These are phyloP conservation scores for Calephelis virginiensis DNA, from an alignment of 1,140 invertebrate genomes.

Conservation along the genomic window DNA sequence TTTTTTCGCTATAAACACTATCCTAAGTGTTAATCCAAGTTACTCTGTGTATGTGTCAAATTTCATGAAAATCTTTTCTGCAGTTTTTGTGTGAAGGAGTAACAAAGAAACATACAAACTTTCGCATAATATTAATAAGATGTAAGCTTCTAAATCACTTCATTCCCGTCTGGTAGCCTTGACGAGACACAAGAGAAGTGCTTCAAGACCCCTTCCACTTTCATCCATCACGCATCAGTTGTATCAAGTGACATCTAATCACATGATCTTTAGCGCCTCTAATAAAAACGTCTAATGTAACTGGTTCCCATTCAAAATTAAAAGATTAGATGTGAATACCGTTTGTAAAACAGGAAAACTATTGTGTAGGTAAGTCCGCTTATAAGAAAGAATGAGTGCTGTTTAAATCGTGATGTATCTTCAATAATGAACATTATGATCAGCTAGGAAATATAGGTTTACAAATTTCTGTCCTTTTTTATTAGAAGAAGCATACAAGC, in stretches of 20 bases:
- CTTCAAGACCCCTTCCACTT: conserved; percentile 10
- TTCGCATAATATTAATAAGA: no score
- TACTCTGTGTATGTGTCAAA: no score
- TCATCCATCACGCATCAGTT: conserved; percentile 1
- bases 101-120: no score
- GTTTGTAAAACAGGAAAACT: conserved; percentile 3
- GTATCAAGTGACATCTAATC: conserved; percentile 11
- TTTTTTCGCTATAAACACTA: no score
- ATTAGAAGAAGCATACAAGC: no score
- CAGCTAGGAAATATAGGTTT: no score
- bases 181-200: not conserved
- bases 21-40: no score
- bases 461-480: no score
- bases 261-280: conserved; percentile 5
- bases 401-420: not conserved
- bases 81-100: no score
- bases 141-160: not conserved
- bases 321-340: conserved; percentile 10
- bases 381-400: not conserved
- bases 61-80: no score
- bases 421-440: no score
- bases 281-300: conserved; percentile 11
- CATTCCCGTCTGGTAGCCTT: conserved; percentile 1
- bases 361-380: not conserved
- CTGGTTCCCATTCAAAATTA: conserved; percentile 1